Conservation (phyloP, 2,888 invertebrate species). For the Hofmannophila pseudospretella region DNA sequence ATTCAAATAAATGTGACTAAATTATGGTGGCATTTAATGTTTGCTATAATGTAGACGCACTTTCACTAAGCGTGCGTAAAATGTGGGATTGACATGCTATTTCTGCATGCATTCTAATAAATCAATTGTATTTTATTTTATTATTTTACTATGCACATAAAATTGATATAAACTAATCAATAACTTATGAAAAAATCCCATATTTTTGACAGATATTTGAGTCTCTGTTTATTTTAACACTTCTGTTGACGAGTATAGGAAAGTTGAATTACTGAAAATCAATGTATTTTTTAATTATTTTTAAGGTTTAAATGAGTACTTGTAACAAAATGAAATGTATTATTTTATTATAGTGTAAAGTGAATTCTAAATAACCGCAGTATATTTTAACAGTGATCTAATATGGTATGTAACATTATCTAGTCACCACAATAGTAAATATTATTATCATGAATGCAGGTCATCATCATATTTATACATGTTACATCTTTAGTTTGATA, state of each 20-base stretch:
- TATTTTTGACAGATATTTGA: too few relatives aligned
- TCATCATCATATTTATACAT: slow-evolving; percentile 27
- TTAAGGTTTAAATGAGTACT: slow-evolving; percentile 33
- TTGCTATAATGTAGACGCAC: too few relatives aligned
- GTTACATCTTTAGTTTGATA: too few relatives aligned
- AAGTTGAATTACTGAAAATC: background rate
- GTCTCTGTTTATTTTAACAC: too few relatives aligned
- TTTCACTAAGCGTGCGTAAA: too few relatives aligned
- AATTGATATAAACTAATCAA: too few relatives aligned
- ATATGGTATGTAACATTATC: slow-evolving; percentile 40
- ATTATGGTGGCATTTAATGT: slow-evolving; percentile 19
- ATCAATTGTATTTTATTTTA: too few relatives aligned
- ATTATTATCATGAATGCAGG: slow-evolving; percentile 28
- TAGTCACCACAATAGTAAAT: slow-evolving; percentile 65
- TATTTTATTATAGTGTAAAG: background rate
- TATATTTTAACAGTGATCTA: slow-evolving; percentile 18
- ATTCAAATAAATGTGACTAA: slow-evolving; percentile 22
- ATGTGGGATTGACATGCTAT: too few relatives aligned
- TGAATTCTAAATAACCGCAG: slow-evolving; percentile 3
- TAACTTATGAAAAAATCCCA: too few relatives aligned
- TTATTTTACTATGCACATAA: too few relatives aligned
- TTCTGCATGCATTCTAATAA: too few relatives aligned
- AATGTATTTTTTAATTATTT: slow-evolving; percentile 16
- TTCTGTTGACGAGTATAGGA: too few relatives aligned
- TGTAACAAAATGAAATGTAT: slow-evolving; percentile 22